These are phyloP conservation scores for Hirudo medicinalis DNA, from an alignment of 1,140 invertebrate species.

Conservation along the genomic window DNA sequence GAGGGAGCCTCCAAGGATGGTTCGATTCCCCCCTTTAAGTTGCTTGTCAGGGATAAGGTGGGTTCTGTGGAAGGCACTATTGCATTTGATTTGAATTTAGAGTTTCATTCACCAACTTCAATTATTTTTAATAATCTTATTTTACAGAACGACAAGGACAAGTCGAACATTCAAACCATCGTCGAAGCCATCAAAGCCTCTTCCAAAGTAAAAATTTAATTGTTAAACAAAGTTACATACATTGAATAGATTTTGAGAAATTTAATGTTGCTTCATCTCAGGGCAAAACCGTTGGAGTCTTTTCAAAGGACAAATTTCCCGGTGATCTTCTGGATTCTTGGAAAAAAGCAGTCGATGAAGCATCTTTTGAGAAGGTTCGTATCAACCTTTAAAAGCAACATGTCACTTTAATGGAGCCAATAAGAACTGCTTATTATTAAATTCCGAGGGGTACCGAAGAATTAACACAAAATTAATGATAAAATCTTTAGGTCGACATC, in stretches of 20 bases:
- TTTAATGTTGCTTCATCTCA: constrained; percentile 24
- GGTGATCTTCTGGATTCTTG: constrained; percentile 84
- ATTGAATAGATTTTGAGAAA: no score
- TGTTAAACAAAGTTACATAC: no score
- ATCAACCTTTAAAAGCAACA: constrained; percentile 17
- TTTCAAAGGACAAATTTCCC: constrained; percentile 81
- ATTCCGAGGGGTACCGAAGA: not conserved
- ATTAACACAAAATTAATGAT: not conserved
- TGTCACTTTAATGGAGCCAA: not conserved
- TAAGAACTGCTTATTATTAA: not conserved
- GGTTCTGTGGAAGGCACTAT: constrained; percentile 27
- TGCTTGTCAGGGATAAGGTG: constrained; percentile 82
- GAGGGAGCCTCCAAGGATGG: constrained; percentile 61
- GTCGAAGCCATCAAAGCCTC: constrained; percentile 71
- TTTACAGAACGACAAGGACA: constrained; percentile 81
- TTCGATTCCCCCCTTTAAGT: constrained; percentile 62
- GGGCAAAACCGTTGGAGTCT: constrained; percentile 80
- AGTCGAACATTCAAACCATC: constrained; percentile 78
- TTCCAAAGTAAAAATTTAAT: constrained; percentile 48
- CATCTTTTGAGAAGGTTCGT: not conserved
- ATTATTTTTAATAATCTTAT: constrained; percentile 19
- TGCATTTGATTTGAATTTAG: no score
- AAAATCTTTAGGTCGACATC: constrained; percentile 58
- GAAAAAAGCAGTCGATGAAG: constrained; percentile 56
- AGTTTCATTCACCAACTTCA: not conserved